Base-by-base conservation (phyloP, 2,888 invertebrate genomes). In the Clusia tigrina region DNA sequence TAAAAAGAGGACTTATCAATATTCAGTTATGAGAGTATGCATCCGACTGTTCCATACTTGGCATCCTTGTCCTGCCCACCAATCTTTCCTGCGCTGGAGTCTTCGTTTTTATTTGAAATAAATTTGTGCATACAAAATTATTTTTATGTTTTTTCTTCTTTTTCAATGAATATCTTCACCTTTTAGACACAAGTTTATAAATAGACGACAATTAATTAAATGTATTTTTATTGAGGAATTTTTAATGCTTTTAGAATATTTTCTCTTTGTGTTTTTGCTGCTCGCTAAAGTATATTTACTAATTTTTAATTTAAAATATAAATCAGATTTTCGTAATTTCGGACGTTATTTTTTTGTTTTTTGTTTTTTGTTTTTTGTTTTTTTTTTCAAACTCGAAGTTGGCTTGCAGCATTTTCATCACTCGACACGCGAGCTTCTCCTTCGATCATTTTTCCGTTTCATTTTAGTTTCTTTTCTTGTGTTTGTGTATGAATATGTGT, bases 141-240 rank as follows among this genome's bases (percentile, higher is more conserved):
- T n/a, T n/a, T n/a, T n/a, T n/a, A n/a, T n/a, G n/a, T n/a, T n/a
- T n/a, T n/a, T n/a, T n/a, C n/a, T n/a, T n/a, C n/a, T n/a, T n/a
- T n/a, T n/a, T n/a, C n/a, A n/a, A n/a, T n/a, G n/a, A n/a, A n/a
- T n/a, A n/a, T n/a, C n/a, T n/a, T n/a, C n/a, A n/a, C n/a, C n/a
- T n/a, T 32, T 32, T 32, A 32, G 32, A 9, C 12, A 9, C 12
- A 12, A 32, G 32, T 32, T 32, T 32, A 9, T 32, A 32, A 32
- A 65, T 65, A 37, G 60, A 60, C 54, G 68, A 67, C 68, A 71
- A 58, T 65, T 56, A 54, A 24, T n/a, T 23, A 54, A 57, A 54
- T 63, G 61, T 63, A 42, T 64, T 48, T 38, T 26, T 60, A 54
- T 32, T 55, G 56, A 24, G 25, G 15, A 54, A 59, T 57, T 53